Base-by-base conservation (phyloP, 2,797 vertebrate species). In the Girardinus metallicus region DNA sequence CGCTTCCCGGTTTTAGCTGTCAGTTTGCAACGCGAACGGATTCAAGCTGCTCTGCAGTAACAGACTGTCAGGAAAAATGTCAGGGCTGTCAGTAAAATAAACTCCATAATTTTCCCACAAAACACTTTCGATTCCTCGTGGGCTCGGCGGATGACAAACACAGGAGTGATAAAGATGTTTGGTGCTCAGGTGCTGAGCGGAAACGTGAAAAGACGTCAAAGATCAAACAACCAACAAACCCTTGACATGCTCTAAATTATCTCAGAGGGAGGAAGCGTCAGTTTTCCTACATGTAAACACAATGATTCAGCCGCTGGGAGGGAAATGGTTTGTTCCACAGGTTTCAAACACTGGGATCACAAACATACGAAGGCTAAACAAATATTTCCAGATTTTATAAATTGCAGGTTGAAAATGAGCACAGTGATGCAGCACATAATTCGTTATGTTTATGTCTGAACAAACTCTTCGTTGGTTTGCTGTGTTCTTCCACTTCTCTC, bases 41-140 rank as follows among this genome's bases (percentile, higher is more conserved):
- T 72, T 21, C 76, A 64, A 39, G 10, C 26, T 39, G 29, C 80
- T 51, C 31, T 12, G 53, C 76, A 39, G 68, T 39, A 80, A 47
- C 8, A 49, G 60, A 49, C 74, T 46, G 34, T 72, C 62, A 68
- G 26, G 41, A 75, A 73, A 76, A 80, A 79, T 79, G 53, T 43
- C 75, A 78, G 51, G 70, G 71, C 68, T 80, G 77, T 73, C 78
- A 78, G 41, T 16, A 46, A 71, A 76, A 79, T 70, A 62, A 73
- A 74, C 74, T 39, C 15, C n/a, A 49, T 73, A 39, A 77, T 46
- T 60, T 53, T 78, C n/a, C n/a, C 31, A 76, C 23, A 29, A 60
- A 80, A 47, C 16, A 36, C 51, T 39, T 36, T 3, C 2, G 10
- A 34, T 41, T 60, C 41, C 49, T 64, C n/a, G 29, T 18, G 12